Base-by-base conservation (phyloP, 1,140 invertebrate genomes). In the Dendroctonus valens region DNA sequence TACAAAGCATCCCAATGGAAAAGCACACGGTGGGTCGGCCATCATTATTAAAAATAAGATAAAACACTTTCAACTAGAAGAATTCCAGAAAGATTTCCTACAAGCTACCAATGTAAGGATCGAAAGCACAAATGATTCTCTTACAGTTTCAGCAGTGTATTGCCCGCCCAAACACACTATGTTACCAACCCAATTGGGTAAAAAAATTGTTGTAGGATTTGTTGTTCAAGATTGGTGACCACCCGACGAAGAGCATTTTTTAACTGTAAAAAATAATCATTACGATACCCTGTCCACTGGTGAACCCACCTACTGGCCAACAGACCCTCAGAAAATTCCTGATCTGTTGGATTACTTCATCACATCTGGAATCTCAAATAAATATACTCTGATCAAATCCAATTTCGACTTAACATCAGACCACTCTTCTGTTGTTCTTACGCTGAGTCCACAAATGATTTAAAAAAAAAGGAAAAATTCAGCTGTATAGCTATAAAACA, bases 291-390 rank as follows among this genome's bases (percentile, higher is more conserved):
- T 7, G 7, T 44, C 42, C n/a, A 44, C 42, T 44, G 42, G 42
- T n/a, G 42, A 44, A n/a, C 42, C 42, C 42, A 44, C 42, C n/a
- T 44, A 44, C n/a, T 44, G 42, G 42, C 42, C 42, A 44, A 44
- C 42, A n/a, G 42, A 44, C n/a, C 42, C 42, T 7, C 7, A 44
- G 7, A 44, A 44, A 44, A 44, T n/a, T 44, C 42, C n/a, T 44
- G 42, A 44, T 44, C 42, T 44, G n/a, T n/a, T 44, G 7, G 42
- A 44, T 44, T 44, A 7, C n/a, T 44, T 44, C 42, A 44, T 44
- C 42, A 7, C 42, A 7, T n/a, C 7, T 7, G 42, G 42, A n/a
- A 7, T 44, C 7, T 7, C 42, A 44, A 44, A 7, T 44, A 44
- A 7, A 44, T 44, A 44, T 44, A 44, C n/a, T 7, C 7, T n/a